phyloP scores from a whole-genome alignment of 1,140 invertebrate genomes.

The Camponotus pennsylvanicus region DNA sequence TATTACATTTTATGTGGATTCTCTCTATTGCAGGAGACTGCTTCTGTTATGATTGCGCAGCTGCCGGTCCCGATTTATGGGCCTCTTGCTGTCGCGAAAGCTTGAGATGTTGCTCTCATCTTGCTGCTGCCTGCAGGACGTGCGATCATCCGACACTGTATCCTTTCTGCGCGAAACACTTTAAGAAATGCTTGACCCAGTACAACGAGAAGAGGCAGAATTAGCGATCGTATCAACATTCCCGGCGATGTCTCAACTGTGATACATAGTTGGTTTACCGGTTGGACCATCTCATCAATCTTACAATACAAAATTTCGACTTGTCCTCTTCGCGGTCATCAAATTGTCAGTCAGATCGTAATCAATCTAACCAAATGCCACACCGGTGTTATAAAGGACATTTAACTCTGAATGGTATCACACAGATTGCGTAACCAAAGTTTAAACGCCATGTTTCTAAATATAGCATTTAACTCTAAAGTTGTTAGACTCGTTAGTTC shows the following conservation, averaged over 20 bases:
- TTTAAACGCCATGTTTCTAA: constrained; percentile 70
- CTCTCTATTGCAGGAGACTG: constrained; percentile 81
- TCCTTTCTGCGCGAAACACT: constrained; percentile 84
- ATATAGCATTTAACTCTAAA: constrained; percentile 71
- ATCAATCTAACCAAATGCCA: not conserved
- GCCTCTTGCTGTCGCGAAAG: constrained; percentile 84
- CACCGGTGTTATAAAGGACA: not conserved
- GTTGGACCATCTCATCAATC: constrained; percentile 9
- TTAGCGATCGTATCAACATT: not conserved
- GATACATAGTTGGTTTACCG: constrained; percentile 35
- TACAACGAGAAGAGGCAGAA: constrained; percentile 76
- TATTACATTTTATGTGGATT: not conserved
- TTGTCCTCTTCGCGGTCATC: not conserved
- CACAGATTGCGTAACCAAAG: constrained; percentile 64
- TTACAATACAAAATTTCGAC: not conserved
- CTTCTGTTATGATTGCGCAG: constrained; percentile 84
- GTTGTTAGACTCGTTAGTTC: constrained; percentile 64
- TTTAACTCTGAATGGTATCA: constrained; percentile 12
- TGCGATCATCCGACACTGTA: constrained; percentile 83
- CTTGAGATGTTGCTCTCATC: constrained; percentile 83
- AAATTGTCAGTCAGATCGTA: not conserved
- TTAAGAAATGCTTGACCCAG: constrained; percentile 83
- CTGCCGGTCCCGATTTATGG: constrained; percentile 83
- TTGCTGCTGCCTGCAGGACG: constrained; percentile 84
- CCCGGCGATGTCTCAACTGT: constrained; percentile 11